Evolutionary conservation across 2,888 invertebrate genomes (phyloP).

Genomic region (Copidosoma aretas): DNA sequence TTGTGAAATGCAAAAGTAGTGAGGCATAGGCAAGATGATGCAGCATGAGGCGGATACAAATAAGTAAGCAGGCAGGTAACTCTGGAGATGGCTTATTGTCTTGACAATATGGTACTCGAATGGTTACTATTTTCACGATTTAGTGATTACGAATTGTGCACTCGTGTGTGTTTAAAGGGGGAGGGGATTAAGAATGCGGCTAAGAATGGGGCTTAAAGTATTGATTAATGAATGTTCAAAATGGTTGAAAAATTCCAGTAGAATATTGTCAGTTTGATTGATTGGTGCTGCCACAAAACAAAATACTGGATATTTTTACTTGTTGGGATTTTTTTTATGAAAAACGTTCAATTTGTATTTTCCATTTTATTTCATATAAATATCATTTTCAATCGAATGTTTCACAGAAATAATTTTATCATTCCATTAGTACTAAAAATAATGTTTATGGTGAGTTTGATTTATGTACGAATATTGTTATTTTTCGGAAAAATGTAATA

Average conservation of each 20-base stretch:
- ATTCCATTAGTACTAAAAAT: too few relatives aligned
- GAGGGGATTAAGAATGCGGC: not conserved
- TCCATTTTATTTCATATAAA: too few relatives aligned
- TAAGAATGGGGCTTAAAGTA: not conserved
- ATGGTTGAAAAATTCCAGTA: too few relatives aligned
- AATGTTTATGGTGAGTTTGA: too few relatives aligned
- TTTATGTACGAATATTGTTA: too few relatives aligned
- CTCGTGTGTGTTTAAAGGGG: not conserved
- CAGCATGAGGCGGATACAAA: not conserved
- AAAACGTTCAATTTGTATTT: too few relatives aligned
- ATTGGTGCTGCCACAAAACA: not conserved
- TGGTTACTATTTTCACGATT: constrained; percentile 9
- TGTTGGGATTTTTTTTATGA: too few relatives aligned
- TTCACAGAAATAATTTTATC: too few relatives aligned
- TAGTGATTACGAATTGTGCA: constrained; percentile 14
- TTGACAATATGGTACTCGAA: constrained; percentile 38
- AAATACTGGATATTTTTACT: too few relatives aligned
- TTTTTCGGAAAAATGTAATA: too few relatives aligned
- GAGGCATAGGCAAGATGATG: not conserved
- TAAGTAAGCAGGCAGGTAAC: constrained; percentile 56
- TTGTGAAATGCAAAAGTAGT: not conserved
- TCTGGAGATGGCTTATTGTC: constrained; percentile 62
- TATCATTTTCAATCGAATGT: too few relatives aligned
- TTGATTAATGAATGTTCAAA: too few relatives aligned
- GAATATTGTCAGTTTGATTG: not conserved